Evolutionary conservation across 2,797 vertebrate genomes (phyloP), one percentile per base, ranked within the genome.

Genomic region (Sardinella longiceps): DNA sequence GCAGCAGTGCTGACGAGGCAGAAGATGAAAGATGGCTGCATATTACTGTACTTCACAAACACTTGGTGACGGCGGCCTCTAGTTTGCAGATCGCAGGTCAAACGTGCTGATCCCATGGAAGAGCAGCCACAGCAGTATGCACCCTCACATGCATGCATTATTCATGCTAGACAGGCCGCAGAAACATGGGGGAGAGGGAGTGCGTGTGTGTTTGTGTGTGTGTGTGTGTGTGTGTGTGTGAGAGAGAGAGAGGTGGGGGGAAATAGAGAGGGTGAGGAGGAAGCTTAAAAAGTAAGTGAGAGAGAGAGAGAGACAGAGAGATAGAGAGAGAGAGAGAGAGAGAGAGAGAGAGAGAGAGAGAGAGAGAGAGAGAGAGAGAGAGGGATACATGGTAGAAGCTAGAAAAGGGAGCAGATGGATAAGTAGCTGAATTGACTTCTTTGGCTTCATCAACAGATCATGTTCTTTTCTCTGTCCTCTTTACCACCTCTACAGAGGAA

Each of bases 341-440:
- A 70, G 63, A 10, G 46, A 48, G 63, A 70, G 11, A 70, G 6
- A 66, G 9, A 30, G 60, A 66, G 60, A 30, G 10, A 66, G 60
- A 66, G 5, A 6, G 60, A 66, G 10, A 63, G 58, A 63, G n/a
- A 25, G n/a, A 63, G 28, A 33, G 60, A 18, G 63, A 70, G 10
- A 70, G 11, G 15, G 63, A 70, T 12, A 4, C 14, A 30, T 1
- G 15, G 63, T 70, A 33, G 25, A 28, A 63, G 58, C 58, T 63
- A 58, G 12, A 63, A 63, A 25, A 11, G 53, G 23, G 3, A 33
- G 63, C 28, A 66, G 12, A 25, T 2, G 63, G 63, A 70, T 70
- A 37, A 66, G 28, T 80, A 63, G 86, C 88, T 89, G 88, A 89
- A 84, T 53, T 84, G 81, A 88, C 88, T 81, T 37, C 84, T 90